A percentile compares a stretch with the other conserved stretches of the same genome.
Conservation (phyloP, 2,113 vertebrate genomes). For the Rostratula benghalensis region DNA sequence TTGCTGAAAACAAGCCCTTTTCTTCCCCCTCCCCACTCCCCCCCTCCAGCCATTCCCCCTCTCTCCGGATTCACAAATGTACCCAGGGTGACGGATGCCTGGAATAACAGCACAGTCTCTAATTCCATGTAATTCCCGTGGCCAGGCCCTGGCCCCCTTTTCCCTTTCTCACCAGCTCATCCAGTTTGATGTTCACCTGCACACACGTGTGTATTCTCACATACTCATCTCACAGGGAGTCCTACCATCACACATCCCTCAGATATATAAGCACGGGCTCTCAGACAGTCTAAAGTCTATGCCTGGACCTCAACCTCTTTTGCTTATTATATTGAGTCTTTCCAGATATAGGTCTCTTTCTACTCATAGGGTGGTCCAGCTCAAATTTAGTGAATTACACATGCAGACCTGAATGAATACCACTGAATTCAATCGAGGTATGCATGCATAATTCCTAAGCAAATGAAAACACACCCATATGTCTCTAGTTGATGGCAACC, state of each 20-base stretch:
- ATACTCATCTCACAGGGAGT: not conserved
- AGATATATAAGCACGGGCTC: not conserved
- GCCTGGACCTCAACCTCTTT: not conserved
- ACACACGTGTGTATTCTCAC: not conserved
- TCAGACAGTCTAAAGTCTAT: not conserved
- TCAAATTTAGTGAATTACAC: not conserved
- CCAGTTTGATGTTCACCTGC: not conserved
- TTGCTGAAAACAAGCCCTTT: not conserved
- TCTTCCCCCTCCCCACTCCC: too few species aligned
- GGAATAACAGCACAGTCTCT: not conserved
- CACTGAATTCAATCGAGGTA: not conserved
- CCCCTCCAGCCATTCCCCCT: too few species aligned
- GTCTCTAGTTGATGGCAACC: not conserved
- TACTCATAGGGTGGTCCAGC: not conserved
- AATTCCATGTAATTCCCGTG: fast-evolving
- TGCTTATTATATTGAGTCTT: not conserved
- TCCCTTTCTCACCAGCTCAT: not conserved
- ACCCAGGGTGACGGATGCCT: not conserved
- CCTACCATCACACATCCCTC: not conserved
- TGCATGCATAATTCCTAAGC: not conserved
- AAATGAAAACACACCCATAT: not conserved
- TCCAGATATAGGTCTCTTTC: not conserved
- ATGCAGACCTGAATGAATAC: not conserved
- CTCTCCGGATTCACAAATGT: not conserved
- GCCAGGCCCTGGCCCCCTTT: not conserved